Evolutionary conservation across 2,797 vertebrate species (phyloP).

Genomic region (Brotogeris chrysoptera): DNA sequence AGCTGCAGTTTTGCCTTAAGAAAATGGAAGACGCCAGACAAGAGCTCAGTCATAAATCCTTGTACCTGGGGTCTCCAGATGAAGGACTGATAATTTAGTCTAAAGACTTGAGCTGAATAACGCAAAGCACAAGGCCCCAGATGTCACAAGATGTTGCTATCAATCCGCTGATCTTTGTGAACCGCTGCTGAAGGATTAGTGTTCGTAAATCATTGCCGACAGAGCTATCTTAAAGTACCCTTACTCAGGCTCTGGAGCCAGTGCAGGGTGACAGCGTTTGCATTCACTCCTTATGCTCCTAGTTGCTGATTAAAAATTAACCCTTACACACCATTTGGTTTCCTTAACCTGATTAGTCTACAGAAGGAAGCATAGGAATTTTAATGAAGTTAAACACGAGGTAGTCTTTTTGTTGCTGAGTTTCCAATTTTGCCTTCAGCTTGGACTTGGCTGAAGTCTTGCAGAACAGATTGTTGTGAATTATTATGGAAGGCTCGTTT

Average conservation of each 20-base stretch:
- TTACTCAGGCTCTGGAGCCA: not conserved
- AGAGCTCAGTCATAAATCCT: constrained; percentile 47
- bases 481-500: not conserved
- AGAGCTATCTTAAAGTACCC: not conserved
- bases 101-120: not conserved
- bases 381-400: not conserved
- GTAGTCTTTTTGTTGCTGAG: not conserved
- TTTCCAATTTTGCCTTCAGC: not conserved
- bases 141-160: constrained; percentile 20
- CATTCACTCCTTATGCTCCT: not conserved
- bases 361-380: not conserved
- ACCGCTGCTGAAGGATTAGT: constrained; percentile 27
- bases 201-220: constrained; percentile 15
- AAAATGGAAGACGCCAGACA: not conserved
- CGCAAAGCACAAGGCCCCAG: not conserved
- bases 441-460: constrained; percentile 9
- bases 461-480: not conserved
- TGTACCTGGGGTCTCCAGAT: not conserved
- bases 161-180: constrained; percentile 5
- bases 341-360: not conserved
- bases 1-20: not conserved
- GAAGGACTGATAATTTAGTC: constrained; percentile 1
- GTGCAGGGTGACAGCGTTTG: not conserved
- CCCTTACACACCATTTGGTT: not conserved
- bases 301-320: constrained; percentile 43